Evolutionary conservation across 2,113 vertebrate species (phyloP).

Genomic region (Apodemus sylvaticus): DNA sequence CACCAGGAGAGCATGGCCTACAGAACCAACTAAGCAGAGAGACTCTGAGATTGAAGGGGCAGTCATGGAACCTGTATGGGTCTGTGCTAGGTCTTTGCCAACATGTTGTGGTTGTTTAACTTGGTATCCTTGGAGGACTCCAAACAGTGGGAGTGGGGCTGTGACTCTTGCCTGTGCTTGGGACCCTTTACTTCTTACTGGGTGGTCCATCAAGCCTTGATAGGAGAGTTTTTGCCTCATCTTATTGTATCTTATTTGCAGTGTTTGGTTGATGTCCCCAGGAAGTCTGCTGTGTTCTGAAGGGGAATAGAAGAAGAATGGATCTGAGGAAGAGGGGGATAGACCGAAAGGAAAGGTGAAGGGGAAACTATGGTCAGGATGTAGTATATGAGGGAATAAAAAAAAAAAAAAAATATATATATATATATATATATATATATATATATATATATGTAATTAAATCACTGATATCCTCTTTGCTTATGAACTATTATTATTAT

Average conservation of each 20-base stretch:
- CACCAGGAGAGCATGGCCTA: background rate
- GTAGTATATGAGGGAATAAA: background rate
- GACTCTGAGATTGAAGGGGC: background rate
- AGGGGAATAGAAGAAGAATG: background rate
- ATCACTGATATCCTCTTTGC: background rate
- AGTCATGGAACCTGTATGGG: background rate
- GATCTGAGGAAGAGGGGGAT: background rate
- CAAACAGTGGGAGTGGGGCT: background rate
- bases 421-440: too few species aligned
- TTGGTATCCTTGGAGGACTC: background rate
- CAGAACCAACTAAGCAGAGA: background rate
- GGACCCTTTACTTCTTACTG: too few species aligned
- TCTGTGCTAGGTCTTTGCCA: background rate
- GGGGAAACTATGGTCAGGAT: background rate
- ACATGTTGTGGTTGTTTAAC: background rate
- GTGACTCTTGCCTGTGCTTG: background rate
- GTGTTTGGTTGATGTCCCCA: background rate
- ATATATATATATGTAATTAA: conserved; percentile 26
- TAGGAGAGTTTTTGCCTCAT: background rate
- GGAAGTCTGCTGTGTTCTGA: too few species aligned
- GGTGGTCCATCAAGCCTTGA: background rate
- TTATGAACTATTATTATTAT: background rate
- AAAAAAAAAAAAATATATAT: background rate
- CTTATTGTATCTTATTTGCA: background rate
- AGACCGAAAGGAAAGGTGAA: background rate